Percentiles rank a stretch among this genome's conserved stretches.
phyloP scores from a whole-genome alignment of 2,797 vertebrate genomes.

The Nannoperca australis region DNA sequence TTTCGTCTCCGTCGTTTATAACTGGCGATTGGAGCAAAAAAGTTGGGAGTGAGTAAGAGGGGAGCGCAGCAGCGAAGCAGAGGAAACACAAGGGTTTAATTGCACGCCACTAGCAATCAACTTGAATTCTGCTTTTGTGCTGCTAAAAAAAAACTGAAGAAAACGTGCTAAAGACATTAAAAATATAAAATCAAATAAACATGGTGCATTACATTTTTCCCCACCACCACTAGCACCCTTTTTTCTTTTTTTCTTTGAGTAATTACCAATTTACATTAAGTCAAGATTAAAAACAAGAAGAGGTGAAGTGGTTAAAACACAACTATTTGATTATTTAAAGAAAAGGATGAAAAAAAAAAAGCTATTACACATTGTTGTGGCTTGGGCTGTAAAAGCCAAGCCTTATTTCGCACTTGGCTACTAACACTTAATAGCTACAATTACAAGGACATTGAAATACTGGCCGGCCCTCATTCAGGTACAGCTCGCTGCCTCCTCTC shows the following conservation, averaged over 20 bases:
- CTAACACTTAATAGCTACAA: slow-evolving; percentile 18
- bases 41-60: slow-evolving; percentile 17
- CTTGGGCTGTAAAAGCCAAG: slow-evolving; percentile 12
- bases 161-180: slow-evolving; percentile 57
- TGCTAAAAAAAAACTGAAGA: slow-evolving; percentile 47
- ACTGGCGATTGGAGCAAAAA: slow-evolving; percentile 38
- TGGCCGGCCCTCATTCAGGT: slow-evolving; percentile 12
- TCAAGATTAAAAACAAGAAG: slow-evolving; percentile 23
- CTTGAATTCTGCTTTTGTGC: slow-evolving; percentile 64
- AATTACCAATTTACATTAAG: slow-evolving; percentile 65
- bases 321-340: slow-evolving; percentile 46
- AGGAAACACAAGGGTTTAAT: slow-evolving; percentile 62
- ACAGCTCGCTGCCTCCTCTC: neutral
- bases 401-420: slow-evolving; percentile 7
- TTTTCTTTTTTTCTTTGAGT: slow-evolving; percentile 4
- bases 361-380: slow-evolving; percentile 10
- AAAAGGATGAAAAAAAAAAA: neutral
- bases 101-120: slow-evolving; percentile 65
- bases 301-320: slow-evolving; percentile 27
- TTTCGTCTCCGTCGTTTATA: slow-evolving; percentile 53
- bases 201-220: slow-evolving; percentile 45
- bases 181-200: slow-evolving; percentile 66
- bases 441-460: slow-evolving; percentile 16
- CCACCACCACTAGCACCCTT: slow-evolving; percentile 14
- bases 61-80: slow-evolving; percentile 12